Evolutionary conservation across 2,113 vertebrate genomes (phyloP), one percentile per base, ranked within the genome.

Genomic region (Syngnathus typhle): DNA sequence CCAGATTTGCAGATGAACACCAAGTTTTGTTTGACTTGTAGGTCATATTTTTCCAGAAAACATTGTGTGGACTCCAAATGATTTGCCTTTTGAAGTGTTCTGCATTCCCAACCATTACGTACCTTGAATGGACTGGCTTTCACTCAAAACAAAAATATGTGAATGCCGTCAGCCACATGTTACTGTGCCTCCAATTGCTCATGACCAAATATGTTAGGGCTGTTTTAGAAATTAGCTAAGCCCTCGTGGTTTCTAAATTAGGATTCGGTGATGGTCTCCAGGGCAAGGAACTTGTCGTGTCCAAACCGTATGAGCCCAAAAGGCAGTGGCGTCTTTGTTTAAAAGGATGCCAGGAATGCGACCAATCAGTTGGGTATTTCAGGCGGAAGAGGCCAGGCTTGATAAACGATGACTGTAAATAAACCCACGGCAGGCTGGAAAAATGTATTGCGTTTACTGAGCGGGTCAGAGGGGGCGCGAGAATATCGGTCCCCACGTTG

Each of bases 321-420:
- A 83, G 81, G 81, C 73, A 79, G 77, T 75, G 65, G 67, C 73
- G 64, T 76, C 80, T 84, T 83, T 84, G 82, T 83, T 78, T 84
- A 73, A 80, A 84, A 84, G 73, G 77, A 87, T 79, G 79, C 84
- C 73, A 84, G 83, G 88, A 93, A 94, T 89, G 89, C 78, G 84
- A 89, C 87, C 90, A 90, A 92, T 92, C 85, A 88, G 81, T 85
- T 85, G 89, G 85, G 82, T 93, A 88, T 93, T 94, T 92, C 87
- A 90, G 87, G 90, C 88, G 82, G 75, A 78, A 70, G 75, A 82
- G 77, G 80, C 72, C 79, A 75, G 77, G 75, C 74, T 75, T 92
- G 92, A 94, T 93, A 93, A 94, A 91, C 92, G 89, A 85, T 89
- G 81, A 89, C 90, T 88, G 85, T 87, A 94, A 94, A 93, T 91